Evolutionary conservation across 2,888 invertebrate genomes (phyloP).

Genomic region (Cetonia aurata): DNA sequence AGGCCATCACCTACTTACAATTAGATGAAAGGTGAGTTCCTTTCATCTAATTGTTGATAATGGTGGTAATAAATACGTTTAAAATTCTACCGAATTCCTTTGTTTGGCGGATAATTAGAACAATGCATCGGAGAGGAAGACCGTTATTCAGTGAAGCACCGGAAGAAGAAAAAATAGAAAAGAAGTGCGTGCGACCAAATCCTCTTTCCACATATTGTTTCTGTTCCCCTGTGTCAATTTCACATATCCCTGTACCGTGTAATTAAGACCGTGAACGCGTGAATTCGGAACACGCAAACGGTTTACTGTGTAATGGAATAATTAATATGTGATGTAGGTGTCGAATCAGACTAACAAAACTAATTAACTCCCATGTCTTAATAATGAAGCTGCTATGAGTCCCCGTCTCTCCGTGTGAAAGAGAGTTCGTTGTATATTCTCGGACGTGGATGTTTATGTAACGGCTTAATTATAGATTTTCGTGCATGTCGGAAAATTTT

Average conservation of each 20-base stretch:
- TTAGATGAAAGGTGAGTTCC: neutral
- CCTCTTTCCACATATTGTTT: slow-evolving; percentile 17
- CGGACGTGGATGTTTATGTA: slow-evolving; percentile 26
- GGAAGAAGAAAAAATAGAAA: slow-evolving; percentile 8
- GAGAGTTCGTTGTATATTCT: slow-evolving; percentile 3
- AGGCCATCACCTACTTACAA: neutral
- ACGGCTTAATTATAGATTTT: slow-evolving; percentile 34
- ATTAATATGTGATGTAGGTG: slow-evolving; percentile 36
- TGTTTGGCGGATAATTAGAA: slow-evolving; percentile 12
- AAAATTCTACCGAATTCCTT: slow-evolving; percentile 7
- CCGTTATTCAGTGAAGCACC: slow-evolving; percentile 1
- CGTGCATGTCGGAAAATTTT: slow-evolving; percentile 12
- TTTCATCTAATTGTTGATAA: too few species aligned
- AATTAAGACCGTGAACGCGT: slow-evolving; percentile 12
- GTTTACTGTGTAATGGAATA: slow-evolving; percentile 29
- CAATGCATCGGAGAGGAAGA: slow-evolving; percentile 3
- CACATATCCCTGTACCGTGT: slow-evolving; percentile 7
- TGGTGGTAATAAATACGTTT: slow-evolving; percentile 20
- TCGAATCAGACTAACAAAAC: slow-evolving; percentile 32
- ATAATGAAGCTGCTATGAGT: slow-evolving; percentile 4
- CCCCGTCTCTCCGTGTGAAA: neutral
- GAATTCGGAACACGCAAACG: slow-evolving; percentile 16
- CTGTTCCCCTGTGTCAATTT: neutral
- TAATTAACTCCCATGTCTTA: slow-evolving; percentile 33
- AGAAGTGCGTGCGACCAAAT: neutral